A percentile compares a stretch with the other conserved stretches of the same genome.
phyloP scores from a whole-genome alignment of 2,113 vertebrate species.

The Sporophila hypoxantha region DNA sequence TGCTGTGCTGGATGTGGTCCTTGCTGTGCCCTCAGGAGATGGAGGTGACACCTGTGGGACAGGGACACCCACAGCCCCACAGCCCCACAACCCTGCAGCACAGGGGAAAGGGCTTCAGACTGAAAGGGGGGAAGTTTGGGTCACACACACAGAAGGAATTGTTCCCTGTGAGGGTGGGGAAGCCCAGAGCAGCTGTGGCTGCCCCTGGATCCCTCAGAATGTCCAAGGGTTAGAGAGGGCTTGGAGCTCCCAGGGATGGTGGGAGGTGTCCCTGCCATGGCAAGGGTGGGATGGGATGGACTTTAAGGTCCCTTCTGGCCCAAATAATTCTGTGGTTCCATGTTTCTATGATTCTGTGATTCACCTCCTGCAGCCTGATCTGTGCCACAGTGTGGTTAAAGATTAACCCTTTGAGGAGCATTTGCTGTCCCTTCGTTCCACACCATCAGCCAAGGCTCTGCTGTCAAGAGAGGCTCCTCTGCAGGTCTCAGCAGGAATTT shows the following conservation, averaged over 20 bases:
- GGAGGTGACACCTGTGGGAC: background rate
- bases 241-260: fast-evolving
- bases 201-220: background rate
- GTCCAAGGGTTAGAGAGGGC: fast-evolving
- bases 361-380: background rate
- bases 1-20: background rate
- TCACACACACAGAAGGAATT: background rate
- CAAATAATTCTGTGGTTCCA: background rate
- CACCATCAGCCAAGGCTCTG: background rate
- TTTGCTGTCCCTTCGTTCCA: background rate
- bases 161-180: background rate
- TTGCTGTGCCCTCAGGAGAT: background rate
- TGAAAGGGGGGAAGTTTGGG: background rate
- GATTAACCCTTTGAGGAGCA: background rate
- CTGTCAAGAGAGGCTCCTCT: background rate
- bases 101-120: background rate
- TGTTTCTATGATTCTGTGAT: background rate
- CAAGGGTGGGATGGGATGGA: background rate
- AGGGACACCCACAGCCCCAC: background rate
- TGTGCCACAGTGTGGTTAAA: background rate
- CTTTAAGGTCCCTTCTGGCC: background rate
- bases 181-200: background rate
- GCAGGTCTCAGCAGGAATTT: background rate
- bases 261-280: background rate
- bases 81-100: background rate